A percentile compares a stretch with the other conserved stretches of the same genome.
These are phyloP conservation scores for Xylocopa sonorina DNA, from an alignment of 1,140 invertebrate species.

Conservation along the genomic window DNA sequence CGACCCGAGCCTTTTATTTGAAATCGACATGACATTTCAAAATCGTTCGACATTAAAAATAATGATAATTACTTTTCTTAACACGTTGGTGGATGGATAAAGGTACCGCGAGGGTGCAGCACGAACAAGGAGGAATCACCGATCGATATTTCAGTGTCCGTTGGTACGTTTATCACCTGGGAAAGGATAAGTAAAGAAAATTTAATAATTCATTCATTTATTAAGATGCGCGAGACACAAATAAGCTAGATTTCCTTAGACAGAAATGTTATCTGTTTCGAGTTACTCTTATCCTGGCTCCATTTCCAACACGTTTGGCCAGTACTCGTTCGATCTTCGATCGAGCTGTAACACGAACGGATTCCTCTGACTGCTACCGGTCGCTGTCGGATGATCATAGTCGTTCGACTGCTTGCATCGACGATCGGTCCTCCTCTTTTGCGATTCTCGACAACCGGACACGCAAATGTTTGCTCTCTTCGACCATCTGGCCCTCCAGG, in stretches of 20 bases:
- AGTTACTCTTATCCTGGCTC: not conserved
- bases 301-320: not conserved
- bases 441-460: not conserved
- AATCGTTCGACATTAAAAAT: too few relatives aligned
- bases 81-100: too few relatives aligned
- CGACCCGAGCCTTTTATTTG: not conserved
- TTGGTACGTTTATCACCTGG: too few relatives aligned
- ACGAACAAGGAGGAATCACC: not conserved
- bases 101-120: not conserved
- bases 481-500: constrained; percentile 67
- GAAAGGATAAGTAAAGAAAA: too few relatives aligned
- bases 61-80: too few relatives aligned
- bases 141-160: constrained; percentile 12
- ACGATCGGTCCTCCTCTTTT: constrained; percentile 14
- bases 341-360: constrained; percentile 1
- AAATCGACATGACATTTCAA: not conserved
- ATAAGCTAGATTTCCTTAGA: not conserved
- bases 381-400: not conserved
- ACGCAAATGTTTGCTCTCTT: constrained; percentile 55
- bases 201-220: too few relatives aligned
- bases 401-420: not conserved
- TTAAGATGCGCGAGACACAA: not conserved
- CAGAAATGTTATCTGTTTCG: not conserved
- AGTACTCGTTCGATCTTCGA: constrained; percentile 16
- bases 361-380: not conserved